These are phyloP conservation scores for Panorpa germanica DNA, from an alignment of 2,888 invertebrate species.

Conservation along the genomic window DNA sequence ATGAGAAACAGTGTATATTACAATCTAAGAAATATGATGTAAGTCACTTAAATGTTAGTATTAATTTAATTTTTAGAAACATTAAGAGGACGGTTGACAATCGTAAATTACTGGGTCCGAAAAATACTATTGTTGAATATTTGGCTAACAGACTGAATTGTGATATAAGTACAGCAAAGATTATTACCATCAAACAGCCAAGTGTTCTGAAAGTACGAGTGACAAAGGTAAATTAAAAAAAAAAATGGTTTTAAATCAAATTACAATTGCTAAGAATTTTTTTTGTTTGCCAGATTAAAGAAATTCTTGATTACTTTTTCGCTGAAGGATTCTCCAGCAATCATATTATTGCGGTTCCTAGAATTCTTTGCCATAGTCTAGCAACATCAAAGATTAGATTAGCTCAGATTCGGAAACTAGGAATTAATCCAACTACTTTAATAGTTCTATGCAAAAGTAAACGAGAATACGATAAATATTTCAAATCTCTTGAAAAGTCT, in stretches of 20 bases:
- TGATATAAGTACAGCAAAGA: conserved; percentile 24
- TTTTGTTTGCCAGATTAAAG: conserved; percentile 28
- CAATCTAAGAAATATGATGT: no score
- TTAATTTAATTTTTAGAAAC: conserved; percentile 17
- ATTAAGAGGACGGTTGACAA: conserved; percentile 20
- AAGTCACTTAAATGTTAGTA: no score
- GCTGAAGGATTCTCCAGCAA: conserved; percentile 29
- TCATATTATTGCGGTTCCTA: conserved; percentile 32
- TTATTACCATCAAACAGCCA: conserved; percentile 31
- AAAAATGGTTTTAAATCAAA: conserved; percentile 4
- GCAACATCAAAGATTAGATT: conserved; percentile 33
- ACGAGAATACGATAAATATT: conserved; percentile 31
- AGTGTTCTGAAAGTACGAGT: conserved; percentile 31
- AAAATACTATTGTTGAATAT: conserved; percentile 29
- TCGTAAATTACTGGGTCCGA: conserved; percentile 29
- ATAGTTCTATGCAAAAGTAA: conserved; percentile 34
- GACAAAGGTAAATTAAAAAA: conserved; percentile 30
- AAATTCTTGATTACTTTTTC: conserved; percentile 34
- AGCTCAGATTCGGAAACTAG: conserved; percentile 26
- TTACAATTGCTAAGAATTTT: conserved; percentile 3
- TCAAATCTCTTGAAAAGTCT: no score
- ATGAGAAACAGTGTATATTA: no score
- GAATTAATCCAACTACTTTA: conserved; percentile 28
- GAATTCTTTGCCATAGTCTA: conserved; percentile 33
- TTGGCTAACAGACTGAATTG: conserved; percentile 31